Evolutionary conservation across 2,113 vertebrate genomes (phyloP).

Genomic region (Callospermophilus lateralis): DNA sequence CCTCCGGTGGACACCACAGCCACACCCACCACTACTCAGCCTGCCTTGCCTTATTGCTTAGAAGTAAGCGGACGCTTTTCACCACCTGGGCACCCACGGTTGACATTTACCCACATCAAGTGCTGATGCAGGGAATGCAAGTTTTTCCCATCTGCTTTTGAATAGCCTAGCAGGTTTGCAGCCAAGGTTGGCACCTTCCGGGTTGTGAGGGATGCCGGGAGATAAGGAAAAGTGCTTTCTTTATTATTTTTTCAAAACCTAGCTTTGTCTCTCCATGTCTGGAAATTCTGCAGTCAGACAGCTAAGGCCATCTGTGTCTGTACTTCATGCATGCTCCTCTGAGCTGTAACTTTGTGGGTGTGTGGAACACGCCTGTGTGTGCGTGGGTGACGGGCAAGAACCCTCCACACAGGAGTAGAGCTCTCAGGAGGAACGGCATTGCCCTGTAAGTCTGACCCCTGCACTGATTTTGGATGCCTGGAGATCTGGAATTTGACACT

Average conservation of each 20-base stretch:
- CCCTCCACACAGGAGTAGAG: background rate
- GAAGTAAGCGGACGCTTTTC: conserved; percentile 45
- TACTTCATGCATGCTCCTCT: background rate
- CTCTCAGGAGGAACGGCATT: background rate
- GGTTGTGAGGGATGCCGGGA: background rate
- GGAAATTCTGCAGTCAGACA: background rate
- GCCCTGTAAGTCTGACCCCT: background rate
- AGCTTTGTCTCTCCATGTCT: background rate
- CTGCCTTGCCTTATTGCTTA: conserved; percentile 35
- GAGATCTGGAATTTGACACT: background rate
- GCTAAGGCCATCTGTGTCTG: background rate
- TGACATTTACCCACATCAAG: conserved; percentile 61
- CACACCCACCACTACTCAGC: background rate
- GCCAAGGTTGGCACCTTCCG: background rate
- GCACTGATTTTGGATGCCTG: background rate
- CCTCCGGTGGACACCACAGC: background rate
- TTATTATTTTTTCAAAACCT: conserved; percentile 6
- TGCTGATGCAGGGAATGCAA: conserved; percentile 29
- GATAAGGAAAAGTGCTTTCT: background rate
- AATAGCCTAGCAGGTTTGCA: background rate
- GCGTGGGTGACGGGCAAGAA: background rate
- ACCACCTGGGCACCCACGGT: background rate
- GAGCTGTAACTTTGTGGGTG: background rate
- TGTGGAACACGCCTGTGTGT: background rate
- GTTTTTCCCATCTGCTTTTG: conserved; percentile 35